Base-by-base conservation (phyloP, 2,888 invertebrate species). In the Endotricha flammealis region DNA sequence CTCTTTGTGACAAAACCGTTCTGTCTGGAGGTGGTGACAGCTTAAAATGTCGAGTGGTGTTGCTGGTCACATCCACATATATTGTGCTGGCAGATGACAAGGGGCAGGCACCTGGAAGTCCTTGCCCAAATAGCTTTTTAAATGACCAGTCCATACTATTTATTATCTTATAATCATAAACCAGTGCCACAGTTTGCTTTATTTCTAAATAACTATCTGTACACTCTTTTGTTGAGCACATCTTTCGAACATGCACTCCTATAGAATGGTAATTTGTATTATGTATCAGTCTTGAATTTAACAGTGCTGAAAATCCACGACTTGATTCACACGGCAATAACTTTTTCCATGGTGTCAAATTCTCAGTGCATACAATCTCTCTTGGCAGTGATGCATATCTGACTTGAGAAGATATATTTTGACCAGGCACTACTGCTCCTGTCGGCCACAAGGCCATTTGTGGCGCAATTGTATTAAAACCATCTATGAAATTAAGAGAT, bases 361-460 rank as follows among this genome's bases (percentile, higher is more conserved):
- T 99, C 85, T 99, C 99, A 0, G 99, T 99, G 67, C 99, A 99
- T 2, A 98, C 97, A 55, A 96, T 95, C 88, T 99, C 99, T 47
- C 96, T 89, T 0, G 99, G 97, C 42, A 99, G 74, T n/a, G 95
- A 92, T 0, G 98, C 93, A 82, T 98, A 98, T 55, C 95, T 82
- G 28, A 93, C 70, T 54, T 75, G 88, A 61, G 88, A 86, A 50
- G 88, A 77, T 57, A 88, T 71, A 63, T 90, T 74, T 42, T 81
- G 73, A 67, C 59, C 76, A 51, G 70, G 53, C 40, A 64, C 68
- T 5, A 88, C 76, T 25, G 91, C 89, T 24, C 95, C 94, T 39
- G 85, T 87, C 0, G 96, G 97, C 54, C 93, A 89, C 57, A 97
- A 92, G 20, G 93, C 92, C 80, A 93, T 93, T 64, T 92, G 90